Evolutionary conservation across 2,113 vertebrate genomes (phyloP).

Genomic region (Hippopotamus amphibius): DNA sequence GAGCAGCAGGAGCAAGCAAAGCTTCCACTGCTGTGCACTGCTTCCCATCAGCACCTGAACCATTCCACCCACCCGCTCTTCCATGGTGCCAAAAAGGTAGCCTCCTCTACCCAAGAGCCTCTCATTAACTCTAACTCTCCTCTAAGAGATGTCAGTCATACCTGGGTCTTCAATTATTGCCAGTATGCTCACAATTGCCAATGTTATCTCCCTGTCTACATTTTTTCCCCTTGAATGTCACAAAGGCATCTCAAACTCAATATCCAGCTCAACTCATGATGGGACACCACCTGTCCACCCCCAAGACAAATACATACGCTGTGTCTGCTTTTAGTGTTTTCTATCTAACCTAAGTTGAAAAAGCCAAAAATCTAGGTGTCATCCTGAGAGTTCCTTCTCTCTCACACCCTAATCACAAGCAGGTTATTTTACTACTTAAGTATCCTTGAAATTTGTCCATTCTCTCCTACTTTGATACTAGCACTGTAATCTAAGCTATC

Average conservation of each 20-base stretch:
- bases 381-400: background rate
- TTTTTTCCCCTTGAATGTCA: background rate
- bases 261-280: background rate
- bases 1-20: no score
- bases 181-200: background rate
- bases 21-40: no score
- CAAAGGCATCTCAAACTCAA: background rate
- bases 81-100: background rate
- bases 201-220: background rate
- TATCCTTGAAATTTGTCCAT: background rate
- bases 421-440: background rate
- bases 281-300: background rate
- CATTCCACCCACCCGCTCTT: no score
- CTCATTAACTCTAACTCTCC: background rate
- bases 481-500: background rate
- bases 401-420: background rate
- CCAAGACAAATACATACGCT: background rate
- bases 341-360: background rate
- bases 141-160: background rate
- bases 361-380: background rate
- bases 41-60: no score
- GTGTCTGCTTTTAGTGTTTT: background rate
- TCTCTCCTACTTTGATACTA: background rate
- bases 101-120: background rate
- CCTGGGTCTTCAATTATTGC: background rate